Evolutionary conservation across 1,140 invertebrate species (phyloP).

Genomic region (Drosophila virilis): DNA sequence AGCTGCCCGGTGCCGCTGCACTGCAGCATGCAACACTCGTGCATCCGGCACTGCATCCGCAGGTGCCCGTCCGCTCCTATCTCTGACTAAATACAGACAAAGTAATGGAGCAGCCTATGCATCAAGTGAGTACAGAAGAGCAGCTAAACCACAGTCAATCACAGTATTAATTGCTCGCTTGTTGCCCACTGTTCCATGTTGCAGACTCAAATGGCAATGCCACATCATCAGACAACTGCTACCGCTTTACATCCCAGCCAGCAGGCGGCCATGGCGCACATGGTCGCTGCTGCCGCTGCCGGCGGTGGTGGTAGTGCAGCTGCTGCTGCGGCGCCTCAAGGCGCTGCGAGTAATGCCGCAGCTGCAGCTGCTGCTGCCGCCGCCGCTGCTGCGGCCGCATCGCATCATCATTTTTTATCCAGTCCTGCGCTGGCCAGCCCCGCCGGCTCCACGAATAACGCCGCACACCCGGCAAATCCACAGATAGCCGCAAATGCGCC

Average conservation of each 20-base stretch:
- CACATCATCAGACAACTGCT: slow-evolving; percentile 84
- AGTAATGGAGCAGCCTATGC: slow-evolving; percentile 85
- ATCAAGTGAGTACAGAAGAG: slow-evolving; percentile 78
- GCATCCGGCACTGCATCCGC: slow-evolving; percentile 97
- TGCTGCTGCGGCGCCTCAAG: slow-evolving; percentile 53
- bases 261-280: slow-evolving; percentile 89
- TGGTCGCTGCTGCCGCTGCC: slow-evolving; percentile 78
- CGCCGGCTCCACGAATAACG: slow-evolving; percentile 90
- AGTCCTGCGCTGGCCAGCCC: slow-evolving; percentile 94
- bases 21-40: slow-evolving; percentile 95
- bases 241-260: slow-evolving; percentile 87
- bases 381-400: slow-evolving; percentile 67
- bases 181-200: slow-evolving; percentile 8
- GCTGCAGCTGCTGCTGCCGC: slow-evolving; percentile 84
- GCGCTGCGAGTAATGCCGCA: slow-evolving; percentile 58
- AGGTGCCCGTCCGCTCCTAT: slow-evolving; percentile 97
- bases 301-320: slow-evolving; percentile 49
- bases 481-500: slow-evolving; percentile 88
- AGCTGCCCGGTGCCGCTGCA: slow-evolving; percentile 90
- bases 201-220: slow-evolving; percentile 89
- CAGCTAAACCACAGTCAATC: neutral
- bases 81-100: slow-evolving; percentile 98
- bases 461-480: slow-evolving; percentile 85
- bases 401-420: slow-evolving; percentile 89
- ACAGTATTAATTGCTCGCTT: neutral